These are phyloP conservation scores for Parasteatoda lunata DNA, from an alignment of 2,888 invertebrate species.

Conservation along the genomic window DNA sequence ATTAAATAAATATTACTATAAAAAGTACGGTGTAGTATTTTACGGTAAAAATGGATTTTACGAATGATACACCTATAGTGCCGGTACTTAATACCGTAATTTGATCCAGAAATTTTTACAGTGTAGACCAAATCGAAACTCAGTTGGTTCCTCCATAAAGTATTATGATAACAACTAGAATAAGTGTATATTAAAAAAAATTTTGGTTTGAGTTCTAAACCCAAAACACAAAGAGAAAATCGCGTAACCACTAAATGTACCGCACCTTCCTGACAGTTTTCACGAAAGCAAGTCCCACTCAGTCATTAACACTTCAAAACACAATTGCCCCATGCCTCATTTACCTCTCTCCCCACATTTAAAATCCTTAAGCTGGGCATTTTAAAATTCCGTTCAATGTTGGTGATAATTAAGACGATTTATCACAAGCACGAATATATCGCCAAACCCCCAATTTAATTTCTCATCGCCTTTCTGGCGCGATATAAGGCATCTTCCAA, in stretches of 20 bases:
- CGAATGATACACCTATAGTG: no score
- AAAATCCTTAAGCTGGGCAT: constrained; percentile 23
- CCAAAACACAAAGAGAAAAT: no score
- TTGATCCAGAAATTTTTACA: no score
- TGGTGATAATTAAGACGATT: constrained; percentile 62
- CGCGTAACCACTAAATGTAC: background rate
- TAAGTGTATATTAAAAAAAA: no score
- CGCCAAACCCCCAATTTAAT: constrained; percentile 52
- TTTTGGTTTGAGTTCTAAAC: no score
- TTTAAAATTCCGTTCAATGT: constrained; percentile 25
- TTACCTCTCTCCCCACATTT: constrained; percentile 24
- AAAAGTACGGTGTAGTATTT: no score
- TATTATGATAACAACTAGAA: no score
- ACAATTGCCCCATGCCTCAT: constrained; percentile 36
- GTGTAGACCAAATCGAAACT: no score
- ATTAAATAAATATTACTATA: no score
- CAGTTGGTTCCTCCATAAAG: no score
- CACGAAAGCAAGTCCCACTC: constrained; percentile 4
- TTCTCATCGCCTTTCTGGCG: constrained; percentile 55
- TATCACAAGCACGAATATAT: constrained; percentile 52
- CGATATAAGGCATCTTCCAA: constrained; percentile 35
- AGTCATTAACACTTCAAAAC: constrained; percentile 35
- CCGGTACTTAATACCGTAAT: no score
- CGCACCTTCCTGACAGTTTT: background rate
- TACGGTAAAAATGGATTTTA: no score